Conservation (phyloP, 2,888 invertebrate species). For the Synanthedon formicaeformis region DNA sequence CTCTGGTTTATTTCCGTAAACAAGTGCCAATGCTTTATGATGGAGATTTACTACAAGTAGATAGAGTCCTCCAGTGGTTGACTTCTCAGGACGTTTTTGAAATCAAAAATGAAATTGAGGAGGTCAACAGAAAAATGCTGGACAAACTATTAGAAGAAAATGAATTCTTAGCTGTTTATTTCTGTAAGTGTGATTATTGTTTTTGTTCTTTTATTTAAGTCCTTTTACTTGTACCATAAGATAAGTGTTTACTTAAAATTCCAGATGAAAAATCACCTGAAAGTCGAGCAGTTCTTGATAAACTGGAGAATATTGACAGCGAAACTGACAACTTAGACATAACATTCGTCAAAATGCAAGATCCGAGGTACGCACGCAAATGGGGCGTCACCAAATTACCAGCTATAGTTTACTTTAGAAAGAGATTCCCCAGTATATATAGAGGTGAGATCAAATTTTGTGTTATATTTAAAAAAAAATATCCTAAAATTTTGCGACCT, state of each 20-base stretch:
- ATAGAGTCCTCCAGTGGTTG: constrained; percentile 87
- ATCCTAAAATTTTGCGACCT: background rate
- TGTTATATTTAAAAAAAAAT: background rate
- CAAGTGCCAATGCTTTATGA: constrained; percentile 88
- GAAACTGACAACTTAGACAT: constrained; percentile 95
- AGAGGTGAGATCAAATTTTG: constrained; percentile 73
- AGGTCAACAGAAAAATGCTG: constrained; percentile 96
- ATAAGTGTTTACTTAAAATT: constrained; percentile 7
- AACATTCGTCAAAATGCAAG: constrained; percentile 94
- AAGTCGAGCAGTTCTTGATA: constrained; percentile 85
- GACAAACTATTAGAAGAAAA: constrained; percentile 95
- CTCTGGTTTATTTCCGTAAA: constrained; percentile 87
- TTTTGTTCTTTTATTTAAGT: background rate
- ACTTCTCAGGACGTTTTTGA: constrained; percentile 96
- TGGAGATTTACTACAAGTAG: constrained; percentile 89
- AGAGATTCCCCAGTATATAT: constrained; percentile 92
- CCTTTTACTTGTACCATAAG: background rate
- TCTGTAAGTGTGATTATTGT: constrained; percentile 78
- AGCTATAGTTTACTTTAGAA: constrained; percentile 90
- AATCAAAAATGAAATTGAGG: constrained; percentile 96
- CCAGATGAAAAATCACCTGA: constrained; percentile 86
- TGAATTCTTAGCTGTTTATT: constrained; percentile 94
- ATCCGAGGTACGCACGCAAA: constrained; percentile 89
- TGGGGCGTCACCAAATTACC: constrained; percentile 94
- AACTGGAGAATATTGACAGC: constrained; percentile 93